Conservation (phyloP, 2,888 invertebrate genomes). For the Plusia festucae region DNA sequence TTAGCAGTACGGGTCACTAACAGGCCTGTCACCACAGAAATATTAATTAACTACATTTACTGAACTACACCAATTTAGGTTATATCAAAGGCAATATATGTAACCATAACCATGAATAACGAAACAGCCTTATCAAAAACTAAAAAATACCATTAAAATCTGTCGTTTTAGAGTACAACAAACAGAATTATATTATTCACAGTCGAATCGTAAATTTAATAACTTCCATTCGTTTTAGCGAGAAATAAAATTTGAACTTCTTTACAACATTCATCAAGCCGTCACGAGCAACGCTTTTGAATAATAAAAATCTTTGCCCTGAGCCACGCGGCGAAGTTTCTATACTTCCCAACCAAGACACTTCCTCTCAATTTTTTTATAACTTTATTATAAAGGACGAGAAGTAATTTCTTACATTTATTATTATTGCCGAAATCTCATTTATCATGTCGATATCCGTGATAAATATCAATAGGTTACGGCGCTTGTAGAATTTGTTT, state of each 20-base stretch:
- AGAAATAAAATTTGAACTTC: conserved; percentile 83
- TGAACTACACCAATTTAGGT: not conserved
- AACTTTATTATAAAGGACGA: conserved; percentile 66
- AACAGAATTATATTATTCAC: conserved; percentile 68
- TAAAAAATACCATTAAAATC: conserved; percentile 55
- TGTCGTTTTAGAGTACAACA: conserved; percentile 58
- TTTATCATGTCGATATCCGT: conserved; percentile 61
- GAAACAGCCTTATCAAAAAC: conserved; percentile 47
- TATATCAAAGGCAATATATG: conserved; percentile 27
- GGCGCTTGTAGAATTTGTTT: conserved; percentile 56
- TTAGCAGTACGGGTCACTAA: too few species aligned
- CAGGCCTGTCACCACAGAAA: too few species aligned
- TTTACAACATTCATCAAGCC: conserved; percentile 85
- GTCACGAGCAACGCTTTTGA: conserved; percentile 84
- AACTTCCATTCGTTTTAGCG: conserved; percentile 74
- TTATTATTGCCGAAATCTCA: conserved; percentile 67
- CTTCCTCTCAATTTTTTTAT: conserved; percentile 58
- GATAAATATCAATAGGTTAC: conserved; percentile 68
- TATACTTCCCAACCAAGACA: conserved; percentile 42
- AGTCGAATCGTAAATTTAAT: conserved; percentile 72
- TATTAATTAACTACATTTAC: too few species aligned
- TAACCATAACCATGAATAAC: conserved; percentile 31
- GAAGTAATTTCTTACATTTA: conserved; percentile 70
- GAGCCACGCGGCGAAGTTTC: conserved; percentile 56
- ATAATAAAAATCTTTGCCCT: conserved; percentile 79